Percentiles rank a stretch among this genome's conserved stretches.
These are phyloP conservation scores for Hylomyscus alleni DNA, from an alignment of 2,797 vertebrate genomes.

Conservation along the genomic window DNA sequence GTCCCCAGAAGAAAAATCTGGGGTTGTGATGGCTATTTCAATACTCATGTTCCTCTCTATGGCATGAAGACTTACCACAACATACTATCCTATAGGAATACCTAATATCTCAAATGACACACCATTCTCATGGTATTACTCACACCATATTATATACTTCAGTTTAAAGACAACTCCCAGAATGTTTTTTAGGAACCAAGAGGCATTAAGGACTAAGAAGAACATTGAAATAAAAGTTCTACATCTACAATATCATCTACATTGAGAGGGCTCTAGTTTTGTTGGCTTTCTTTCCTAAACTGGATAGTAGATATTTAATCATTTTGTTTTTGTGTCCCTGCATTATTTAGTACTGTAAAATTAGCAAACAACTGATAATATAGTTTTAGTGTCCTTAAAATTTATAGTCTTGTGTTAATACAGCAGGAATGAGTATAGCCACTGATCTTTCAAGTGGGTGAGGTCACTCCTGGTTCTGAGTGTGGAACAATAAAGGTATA, in stretches of 20 bases:
- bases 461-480: neutral
- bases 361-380: neutral
- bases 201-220: neutral
- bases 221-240: neutral
- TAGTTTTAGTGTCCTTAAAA: neutral
- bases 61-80: conserved; percentile 15
- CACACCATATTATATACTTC: neutral
- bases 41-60: neutral
- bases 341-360: neutral
- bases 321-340: neutral
- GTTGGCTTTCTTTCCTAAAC: neutral
- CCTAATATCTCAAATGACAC: neutral
- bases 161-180: neutral
- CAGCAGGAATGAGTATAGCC: neutral
- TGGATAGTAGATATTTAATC: neutral
- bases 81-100: neutral
- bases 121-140: neutral
- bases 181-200: neutral
- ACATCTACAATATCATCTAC: too few species aligned
- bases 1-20: neutral
- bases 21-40: neutral
- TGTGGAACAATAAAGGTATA: neutral
- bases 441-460: neutral
- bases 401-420: neutral
- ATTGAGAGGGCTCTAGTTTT: neutral